phyloP scores from a whole-genome alignment of 2,888 invertebrate species.

The Ariolimax columbianus region DNA sequence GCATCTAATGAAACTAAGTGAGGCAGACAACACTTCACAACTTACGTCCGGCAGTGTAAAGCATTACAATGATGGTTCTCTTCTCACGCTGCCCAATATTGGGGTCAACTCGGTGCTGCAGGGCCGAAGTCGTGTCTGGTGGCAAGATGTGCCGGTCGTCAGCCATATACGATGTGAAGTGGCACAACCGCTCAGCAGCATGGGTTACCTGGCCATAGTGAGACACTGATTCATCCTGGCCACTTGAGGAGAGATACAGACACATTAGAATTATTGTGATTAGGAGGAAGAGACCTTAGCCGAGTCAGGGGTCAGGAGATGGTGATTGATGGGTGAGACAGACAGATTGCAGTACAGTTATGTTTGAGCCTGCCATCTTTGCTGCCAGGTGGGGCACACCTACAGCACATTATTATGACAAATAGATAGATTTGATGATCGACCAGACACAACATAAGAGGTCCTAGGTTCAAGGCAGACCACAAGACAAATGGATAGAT shows the following conservation, averaged over 20 bases:
- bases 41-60: slow-evolving; percentile 70
- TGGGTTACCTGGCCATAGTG: slow-evolving; percentile 58
- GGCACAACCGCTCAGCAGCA: slow-evolving; percentile 66
- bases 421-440: too few species aligned
- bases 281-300: too few species aligned
- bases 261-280: too few species aligned
- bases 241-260: slow-evolving; percentile 57
- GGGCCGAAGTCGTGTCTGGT: slow-evolving; percentile 64
- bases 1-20: too few species aligned
- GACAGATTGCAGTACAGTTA: background rate
- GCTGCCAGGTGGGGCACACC: too few species aligned
- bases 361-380: background rate
- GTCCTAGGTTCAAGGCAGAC: too few species aligned
- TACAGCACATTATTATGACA: too few species aligned
- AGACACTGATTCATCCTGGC: slow-evolving; percentile 58
- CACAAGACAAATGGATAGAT: too few species aligned
- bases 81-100: slow-evolving; percentile 68
- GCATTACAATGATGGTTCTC: slow-evolving; percentile 70
- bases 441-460: too few species aligned
- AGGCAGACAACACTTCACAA: too few species aligned
- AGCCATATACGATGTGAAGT: slow-evolving; percentile 64
- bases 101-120: slow-evolving; percentile 74
- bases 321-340: too few species aligned
- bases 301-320: too few species aligned
- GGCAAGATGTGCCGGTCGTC: slow-evolving; percentile 65